Conservation (phyloP, 2,113 vertebrate genomes). For the Podilymbus podiceps region DNA sequence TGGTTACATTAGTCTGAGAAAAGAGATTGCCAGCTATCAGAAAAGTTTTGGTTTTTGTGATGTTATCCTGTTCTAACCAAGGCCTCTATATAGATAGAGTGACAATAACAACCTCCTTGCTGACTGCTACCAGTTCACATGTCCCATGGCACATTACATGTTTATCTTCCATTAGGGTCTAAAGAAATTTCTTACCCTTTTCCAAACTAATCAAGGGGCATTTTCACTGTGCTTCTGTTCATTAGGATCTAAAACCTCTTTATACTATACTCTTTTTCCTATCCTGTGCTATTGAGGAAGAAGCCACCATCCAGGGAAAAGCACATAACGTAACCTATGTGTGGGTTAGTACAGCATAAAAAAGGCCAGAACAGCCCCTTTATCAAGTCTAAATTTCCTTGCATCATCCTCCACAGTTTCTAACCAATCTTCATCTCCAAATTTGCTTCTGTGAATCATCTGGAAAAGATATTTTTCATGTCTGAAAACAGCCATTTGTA, state of each 20-base stretch:
- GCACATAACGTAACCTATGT: rapidly evolving
- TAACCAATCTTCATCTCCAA: background rate
- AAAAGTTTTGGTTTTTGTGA: background rate
- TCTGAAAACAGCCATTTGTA: background rate
- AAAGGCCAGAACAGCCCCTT: background rate
- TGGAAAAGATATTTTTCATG: background rate
- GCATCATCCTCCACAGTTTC: background rate
- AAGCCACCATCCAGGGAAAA: background rate
- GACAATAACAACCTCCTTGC: background rate
- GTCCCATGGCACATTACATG: background rate
- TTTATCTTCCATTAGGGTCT: background rate
- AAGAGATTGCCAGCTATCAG: background rate
- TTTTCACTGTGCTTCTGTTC: background rate
- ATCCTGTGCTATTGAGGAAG: rapidly evolving
- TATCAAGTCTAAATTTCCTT: background rate
- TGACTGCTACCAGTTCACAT: background rate
- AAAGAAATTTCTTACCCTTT: background rate
- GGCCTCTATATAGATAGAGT: background rate
- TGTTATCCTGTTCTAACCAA: background rate
- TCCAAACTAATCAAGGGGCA: background rate
- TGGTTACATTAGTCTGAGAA: background rate
- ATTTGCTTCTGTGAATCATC: background rate
- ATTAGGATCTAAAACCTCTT: background rate
- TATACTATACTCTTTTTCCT: background rate
- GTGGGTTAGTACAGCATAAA: background rate